Conservation (phyloP, 53 echinoderm and acorn worm species). For the Holothuria leucospilota region DNA sequence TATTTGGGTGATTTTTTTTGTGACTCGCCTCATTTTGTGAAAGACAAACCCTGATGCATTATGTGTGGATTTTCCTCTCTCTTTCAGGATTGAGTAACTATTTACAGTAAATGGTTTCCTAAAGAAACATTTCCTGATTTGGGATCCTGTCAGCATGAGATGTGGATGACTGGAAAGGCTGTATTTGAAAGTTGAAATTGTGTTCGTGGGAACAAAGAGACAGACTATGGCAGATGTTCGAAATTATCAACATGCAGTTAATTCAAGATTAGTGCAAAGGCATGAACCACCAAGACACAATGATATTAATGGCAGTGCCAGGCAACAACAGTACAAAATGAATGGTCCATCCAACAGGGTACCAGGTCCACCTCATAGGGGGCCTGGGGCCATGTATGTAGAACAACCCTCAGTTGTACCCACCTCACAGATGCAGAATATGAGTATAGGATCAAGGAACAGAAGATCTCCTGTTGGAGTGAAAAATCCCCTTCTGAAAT, state of each 20-base stretch:
- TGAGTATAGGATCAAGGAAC: slow-evolving; percentile 36
- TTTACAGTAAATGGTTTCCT: too few relatives aligned
- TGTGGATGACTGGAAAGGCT: too few relatives aligned
- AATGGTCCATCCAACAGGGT: slow-evolving; percentile 30
- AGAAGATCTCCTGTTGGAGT: slow-evolving; percentile 16
- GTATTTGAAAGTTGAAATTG: too few relatives aligned
- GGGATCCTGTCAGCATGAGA: too few relatives aligned
- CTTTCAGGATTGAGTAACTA: too few relatives aligned
- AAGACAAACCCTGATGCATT: too few relatives aligned
- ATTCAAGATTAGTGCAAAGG: slow-evolving; percentile 8
- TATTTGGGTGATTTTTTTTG: too few relatives aligned
- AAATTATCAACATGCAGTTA: slow-evolving; percentile 1
- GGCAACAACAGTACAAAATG: slow-evolving; percentile 2
- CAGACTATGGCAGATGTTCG: not conserved
- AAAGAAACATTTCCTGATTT: too few relatives aligned
- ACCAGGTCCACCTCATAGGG: not conserved
- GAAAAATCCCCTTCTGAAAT: slow-evolving; percentile 87
- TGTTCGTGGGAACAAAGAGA: too few relatives aligned
- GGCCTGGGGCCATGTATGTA: not conserved
- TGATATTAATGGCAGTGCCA: slow-evolving; percentile 40
- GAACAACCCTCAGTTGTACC: slow-evolving; percentile 21
- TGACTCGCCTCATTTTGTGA: too few relatives aligned
- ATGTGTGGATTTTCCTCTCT: too few relatives aligned
- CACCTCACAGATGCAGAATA: slow-evolving; percentile 39
- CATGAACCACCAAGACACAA: not conserved